Base-by-base conservation (phyloP, 1,140 invertebrate genomes). In the Apis cerana region DNA sequence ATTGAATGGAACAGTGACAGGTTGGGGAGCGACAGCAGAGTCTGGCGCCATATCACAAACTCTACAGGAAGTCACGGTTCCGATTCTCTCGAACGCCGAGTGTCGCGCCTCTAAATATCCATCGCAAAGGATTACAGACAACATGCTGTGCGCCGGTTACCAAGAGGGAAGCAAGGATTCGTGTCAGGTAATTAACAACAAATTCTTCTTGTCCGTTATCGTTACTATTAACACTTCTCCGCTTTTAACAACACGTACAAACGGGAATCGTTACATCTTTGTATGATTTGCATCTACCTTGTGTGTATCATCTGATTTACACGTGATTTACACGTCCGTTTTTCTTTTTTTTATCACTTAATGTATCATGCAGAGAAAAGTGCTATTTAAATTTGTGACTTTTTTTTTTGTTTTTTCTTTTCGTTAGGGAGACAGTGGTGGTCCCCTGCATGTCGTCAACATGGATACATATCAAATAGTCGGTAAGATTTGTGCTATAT, bases 131-230 rank as follows among this genome's bases (percentile, higher is more conserved):
- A 97, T 98, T 80, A 97, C 97, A 0, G 96, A 97, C 21, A 98
- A 97, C 89, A 98, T 98, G 97, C 81, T 98, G 54, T 98, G 97
- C 90, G 97, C 97, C 13, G 97, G 97, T 9, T 96, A 95, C 87
- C 91, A 95, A 9, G 94, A 97, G 61, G 97, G 97, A 33, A 94
- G 94, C 74, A 97, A 97, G 86, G 97, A 97, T 92, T 96, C 97
- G 0, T 97, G 97, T 91, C 96, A 97, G 92, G 96, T 95, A 91
- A 82, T 54, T 5, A 68, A 70, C 23, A 2, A 70, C 23, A 48
- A 17, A 80, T 52, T 54, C 61, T 11, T 54, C 27, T 69, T 10
- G 17, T 23, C 50, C 33, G 1, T 67, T 72, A 64, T 65, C 9
- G 17, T 65, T 27, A 50, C 4, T 50, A n/a, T 33, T 76, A 65